Base-by-base conservation (phyloP, 2,797 vertebrate species). In the Silurus aristotelis region DNA sequence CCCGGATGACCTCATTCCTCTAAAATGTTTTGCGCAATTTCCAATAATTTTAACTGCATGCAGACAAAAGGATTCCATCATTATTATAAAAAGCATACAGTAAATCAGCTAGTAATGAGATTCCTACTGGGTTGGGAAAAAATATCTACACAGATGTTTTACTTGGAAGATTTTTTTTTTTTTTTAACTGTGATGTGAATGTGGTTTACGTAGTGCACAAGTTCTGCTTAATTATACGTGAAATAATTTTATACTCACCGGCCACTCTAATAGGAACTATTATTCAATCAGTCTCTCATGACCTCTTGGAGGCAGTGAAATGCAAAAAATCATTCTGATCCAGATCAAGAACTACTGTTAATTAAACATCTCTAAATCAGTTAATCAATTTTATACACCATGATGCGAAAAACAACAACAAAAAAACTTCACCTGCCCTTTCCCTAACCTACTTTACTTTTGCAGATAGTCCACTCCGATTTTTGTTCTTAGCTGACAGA, bases 1-100 rank as follows among this genome's bases (percentile, higher is more conserved):
- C 80, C 80, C 73, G 60, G 76, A 75, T 83, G 86, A 89, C 88
- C 88, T 82, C 64, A 84, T 84, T 86, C 67, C 52, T 80, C 84
- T 73, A 83, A 88, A 81, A 81, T 88, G 48, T 64, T 77, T 78
- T 71, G n/a, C 78, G 64, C 55, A 61, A 52, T 83, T 78, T 31
- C 25, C 25, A 63, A n/a, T 22, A 64, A 78, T 78, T 48, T 61
- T 56, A 27, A 48, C 67, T 85, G 20, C 56, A 86, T 25, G 61
- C 61, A 82, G 84, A 77, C 22, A 48, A 82, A 82, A 58, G 52
- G 19, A 71, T 85, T 80, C 17, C n/a, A 64, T 27, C 70, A 52
- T 85, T 72, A 72, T 71, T 68, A 64, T 63, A 76, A 56, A 66
- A 56, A 73, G 75, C 72, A 70, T 73, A 46, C 25, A 67, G 60